Base-by-base conservation (phyloP, 2,113 vertebrate species). In the Amblyornis subalaris region DNA sequence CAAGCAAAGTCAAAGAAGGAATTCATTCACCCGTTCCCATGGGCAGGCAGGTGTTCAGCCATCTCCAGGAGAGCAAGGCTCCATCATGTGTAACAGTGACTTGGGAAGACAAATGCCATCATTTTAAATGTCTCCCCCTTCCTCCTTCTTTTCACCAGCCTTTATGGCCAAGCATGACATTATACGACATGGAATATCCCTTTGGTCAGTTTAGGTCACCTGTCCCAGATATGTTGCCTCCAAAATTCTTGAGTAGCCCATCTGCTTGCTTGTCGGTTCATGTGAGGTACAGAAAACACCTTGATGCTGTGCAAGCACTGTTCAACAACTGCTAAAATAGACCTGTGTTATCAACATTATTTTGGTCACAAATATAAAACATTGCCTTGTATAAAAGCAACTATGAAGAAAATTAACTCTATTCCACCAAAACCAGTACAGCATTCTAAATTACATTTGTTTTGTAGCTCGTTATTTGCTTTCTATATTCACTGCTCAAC, bases 71-170 rank as follows among this genome's bases (percentile, higher is more conserved):
- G 70, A 29, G 29, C n/a, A 47, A 20, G 25, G 8, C 20, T 40
- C 7, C 16, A 31, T 35, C 40, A 40, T 0, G 0, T 21, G 2
- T 25, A 45, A 10, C 18, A 36, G 7, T 45, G 28, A 28, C 38
- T 53, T 45, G 40, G 20, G 20, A 54, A 70, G 40, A 40, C 16
- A 87, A 70, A 6, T 1, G 8, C 6, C 24, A 47, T 45, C 10
- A 29, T 20, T 45, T 15, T n/a, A 53, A 77, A 77, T 45, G 4
- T 26, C 3, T 33, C 3, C 11, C 24, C 3, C 12, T 51, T 38
- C 14, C 10, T 77, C 19, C 28, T 38, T 53, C 15, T 70, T 54
- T 70, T 40, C 24, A 62, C 8, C 16, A 21, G 24, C 7, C 16
- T 47, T 78, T 54, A 35, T 78, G 62, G 16, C 7, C 42, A 36